Evolutionary conservation across 2,888 invertebrate species (phyloP).

Genomic region (Stenurella melanura): DNA sequence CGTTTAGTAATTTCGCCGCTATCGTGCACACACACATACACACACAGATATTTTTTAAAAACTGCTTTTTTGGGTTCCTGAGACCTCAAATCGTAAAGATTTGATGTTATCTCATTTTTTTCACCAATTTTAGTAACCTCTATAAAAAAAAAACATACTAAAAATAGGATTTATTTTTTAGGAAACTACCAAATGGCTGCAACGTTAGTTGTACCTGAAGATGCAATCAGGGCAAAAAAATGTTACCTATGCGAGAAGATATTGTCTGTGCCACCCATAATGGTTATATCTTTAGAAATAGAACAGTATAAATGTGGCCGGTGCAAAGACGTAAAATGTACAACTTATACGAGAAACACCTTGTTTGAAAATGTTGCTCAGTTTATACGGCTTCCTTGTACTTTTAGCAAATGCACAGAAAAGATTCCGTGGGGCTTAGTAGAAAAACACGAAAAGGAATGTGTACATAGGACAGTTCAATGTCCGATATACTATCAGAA

Average conservation of each 20-base stretch:
- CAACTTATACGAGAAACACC: conserved; percentile 35
- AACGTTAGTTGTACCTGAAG: conserved; percentile 11
- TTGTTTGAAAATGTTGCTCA: conserved; percentile 47
- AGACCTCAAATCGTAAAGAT: no score
- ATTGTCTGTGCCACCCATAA: conserved; percentile 52
- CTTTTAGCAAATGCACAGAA: conserved; percentile 39
- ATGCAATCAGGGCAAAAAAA: conserved; percentile 28
- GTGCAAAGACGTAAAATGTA: conserved; percentile 33
- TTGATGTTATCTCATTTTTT: no score
- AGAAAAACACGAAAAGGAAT: conserved; percentile 42
- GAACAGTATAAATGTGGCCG: conserved; percentile 48
- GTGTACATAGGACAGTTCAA: conserved; percentile 42
- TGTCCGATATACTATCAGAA: conserved; percentile 50
- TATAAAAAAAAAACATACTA: no score
- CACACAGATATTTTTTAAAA: no score
- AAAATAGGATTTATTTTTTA: no score
- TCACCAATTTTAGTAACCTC: no score
- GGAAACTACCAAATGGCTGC: neutral
- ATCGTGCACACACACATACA: no score
- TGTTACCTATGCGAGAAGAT: conserved; percentile 50
- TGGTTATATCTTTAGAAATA: conserved; percentile 40
- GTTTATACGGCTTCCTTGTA: conserved; percentile 45
- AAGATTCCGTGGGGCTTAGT: conserved; percentile 44
- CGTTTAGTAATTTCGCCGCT: no score
- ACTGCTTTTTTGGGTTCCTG: no score